Base-by-base conservation (phyloP, 1,140 invertebrate genomes). In the Heterodera carotae region DNA sequence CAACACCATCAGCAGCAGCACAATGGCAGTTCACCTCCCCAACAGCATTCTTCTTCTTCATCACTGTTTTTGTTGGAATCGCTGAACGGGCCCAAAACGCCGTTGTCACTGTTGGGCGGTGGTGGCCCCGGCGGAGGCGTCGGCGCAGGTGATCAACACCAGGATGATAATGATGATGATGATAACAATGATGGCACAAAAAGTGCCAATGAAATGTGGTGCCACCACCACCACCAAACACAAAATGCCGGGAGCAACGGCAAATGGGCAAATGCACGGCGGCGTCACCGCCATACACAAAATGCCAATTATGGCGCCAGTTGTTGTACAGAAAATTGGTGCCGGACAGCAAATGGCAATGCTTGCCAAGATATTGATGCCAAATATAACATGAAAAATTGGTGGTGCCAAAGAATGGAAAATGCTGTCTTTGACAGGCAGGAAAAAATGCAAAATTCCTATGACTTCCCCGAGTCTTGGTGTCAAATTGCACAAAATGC, bases 51-150 rank as follows among this genome's bases (percentile, higher is more conserved):
- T n/a, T n/a, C n/a, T n/a, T n/a, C n/a, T n/a, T 18, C 27, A n/a
- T 34, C 27, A 27, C 22, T 66, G 62, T 29, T 66, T 12, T 18
- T 66, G 62, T 27, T 66, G 62, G 62, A 66, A 34, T 27, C 27
- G 62, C 62, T 66, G 62, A 66, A 31, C 62, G 25, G 29, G 25
- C 29, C 29, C n/a, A 25, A 31, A 4, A 66, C 62, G 62, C 62
- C 62, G 62, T 31, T 66, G 62, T 29, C 62, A 27, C 62, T 27
- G 62, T 31, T 66, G 62, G 62, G 62, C 62, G 22, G 62, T 34
- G 62, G n/a, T n/a, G n/a, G n/a, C n/a, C n/a, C n/a, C 29, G 62
- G 27, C 10, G 33, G 27, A 18, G 62, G 60, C 39, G 39, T 12
- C 6, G 39, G 39, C 6, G 39, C 6, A 43, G 39, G 39, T 8